Conservation (phyloP, 2,113 vertebrate genomes). For the Epinephelus moara region DNA sequence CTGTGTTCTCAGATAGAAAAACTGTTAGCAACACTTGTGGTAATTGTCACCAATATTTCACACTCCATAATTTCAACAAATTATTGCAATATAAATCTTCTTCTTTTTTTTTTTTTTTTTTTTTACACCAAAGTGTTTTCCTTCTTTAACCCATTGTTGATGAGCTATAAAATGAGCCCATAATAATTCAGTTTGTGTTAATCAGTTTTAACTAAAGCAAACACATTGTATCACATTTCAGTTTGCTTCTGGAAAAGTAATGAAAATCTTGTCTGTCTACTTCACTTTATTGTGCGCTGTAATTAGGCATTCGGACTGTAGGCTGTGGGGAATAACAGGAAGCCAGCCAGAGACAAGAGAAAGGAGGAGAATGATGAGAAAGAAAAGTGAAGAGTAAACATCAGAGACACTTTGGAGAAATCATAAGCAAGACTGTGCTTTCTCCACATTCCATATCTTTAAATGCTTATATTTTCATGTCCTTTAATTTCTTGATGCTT, state of each 20-base stretch:
- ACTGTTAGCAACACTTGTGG: background rate
- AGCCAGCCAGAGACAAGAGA: background rate
- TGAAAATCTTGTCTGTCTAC: slow-evolving; percentile 10
- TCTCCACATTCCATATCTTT: background rate
- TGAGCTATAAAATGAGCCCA: background rate
- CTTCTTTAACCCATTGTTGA: background rate
- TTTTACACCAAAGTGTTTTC: background rate
- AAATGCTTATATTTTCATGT: background rate
- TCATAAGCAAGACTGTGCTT: background rate
- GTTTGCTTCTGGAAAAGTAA: slow-evolving; percentile 1
- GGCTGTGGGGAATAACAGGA: background rate
- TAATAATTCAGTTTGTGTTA: background rate
- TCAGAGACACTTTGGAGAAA: background rate
- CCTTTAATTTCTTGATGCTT: background rate
- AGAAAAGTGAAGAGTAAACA: background rate
- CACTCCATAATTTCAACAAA: background rate
- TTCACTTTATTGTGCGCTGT: slow-evolving; percentile 2
- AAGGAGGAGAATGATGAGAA: slow-evolving; percentile 1
- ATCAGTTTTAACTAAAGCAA: slow-evolving; percentile 1
- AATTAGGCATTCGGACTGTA: slow-evolving; percentile 19
- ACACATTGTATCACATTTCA: background rate
- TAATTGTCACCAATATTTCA: background rate
- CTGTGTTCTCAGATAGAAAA: background rate
- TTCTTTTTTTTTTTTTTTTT: background rate
- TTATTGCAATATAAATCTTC: background rate